These are phyloP conservation scores for Ptychoptera contaminata DNA, from an alignment of 2,888 invertebrate species.

Conservation along the genomic window DNA sequence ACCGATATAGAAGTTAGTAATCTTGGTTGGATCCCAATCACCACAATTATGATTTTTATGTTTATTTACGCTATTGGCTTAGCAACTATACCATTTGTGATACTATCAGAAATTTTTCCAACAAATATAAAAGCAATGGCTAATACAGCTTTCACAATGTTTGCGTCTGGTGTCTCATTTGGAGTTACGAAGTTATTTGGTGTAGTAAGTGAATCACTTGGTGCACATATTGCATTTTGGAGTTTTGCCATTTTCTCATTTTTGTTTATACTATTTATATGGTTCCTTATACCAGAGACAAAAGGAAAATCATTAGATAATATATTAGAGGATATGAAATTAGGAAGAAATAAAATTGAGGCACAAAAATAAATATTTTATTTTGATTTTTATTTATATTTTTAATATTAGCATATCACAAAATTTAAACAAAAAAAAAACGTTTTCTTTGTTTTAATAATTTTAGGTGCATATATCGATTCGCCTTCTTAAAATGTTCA, in stretches of 20 bases:
- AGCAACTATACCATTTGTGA: slow-evolving; percentile 45
- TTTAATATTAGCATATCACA: too few relatives aligned
- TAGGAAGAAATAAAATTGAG: too few relatives aligned
- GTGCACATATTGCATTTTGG: slow-evolving; percentile 39
- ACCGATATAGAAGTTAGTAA: slow-evolving; percentile 30
- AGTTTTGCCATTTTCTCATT: slow-evolving; percentile 35
- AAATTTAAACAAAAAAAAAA: too few relatives aligned
- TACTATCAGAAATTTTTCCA: slow-evolving; percentile 48
- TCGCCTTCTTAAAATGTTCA: slow-evolving; percentile 39
- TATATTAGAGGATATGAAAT: slow-evolving; percentile 32
- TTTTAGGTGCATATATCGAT: slow-evolving; percentile 32
- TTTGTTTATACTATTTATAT: slow-evolving; percentile 37
- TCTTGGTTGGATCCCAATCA: slow-evolving; percentile 39
- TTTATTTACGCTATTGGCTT: slow-evolving; percentile 44
- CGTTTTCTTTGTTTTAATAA: background rate
- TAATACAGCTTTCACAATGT: slow-evolving; percentile 43
- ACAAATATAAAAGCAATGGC: slow-evolving; percentile 46
- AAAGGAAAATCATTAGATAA: slow-evolving; percentile 43
- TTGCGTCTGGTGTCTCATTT: slow-evolving; percentile 41
- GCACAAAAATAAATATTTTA: too few relatives aligned
- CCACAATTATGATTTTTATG: slow-evolving; percentile 42
- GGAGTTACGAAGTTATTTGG: slow-evolving; percentile 42
- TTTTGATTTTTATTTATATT: too few relatives aligned
- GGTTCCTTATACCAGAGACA: slow-evolving; percentile 39
- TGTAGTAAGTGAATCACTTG: slow-evolving; percentile 35